Base-by-base conservation (phyloP, 1,140 invertebrate genomes). In the Macrosteles quadrilineatus region DNA sequence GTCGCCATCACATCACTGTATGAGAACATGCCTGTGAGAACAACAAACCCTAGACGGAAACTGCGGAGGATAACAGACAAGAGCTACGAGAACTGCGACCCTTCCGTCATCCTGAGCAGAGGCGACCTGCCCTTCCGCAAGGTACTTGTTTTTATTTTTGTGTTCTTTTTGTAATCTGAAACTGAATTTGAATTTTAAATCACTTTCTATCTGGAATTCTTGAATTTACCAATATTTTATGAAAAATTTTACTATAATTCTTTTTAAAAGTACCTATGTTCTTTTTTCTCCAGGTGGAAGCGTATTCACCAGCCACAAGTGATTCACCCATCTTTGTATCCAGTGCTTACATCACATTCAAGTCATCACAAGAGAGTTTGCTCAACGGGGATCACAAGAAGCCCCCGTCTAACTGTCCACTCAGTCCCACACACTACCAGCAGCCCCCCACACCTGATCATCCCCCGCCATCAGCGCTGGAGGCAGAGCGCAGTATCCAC, bases 361-460 rank as follows among this genome's bases (percentile, higher is more conserved):
- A 83, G 76, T 87, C 87, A 55, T 89, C 87, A 4, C 78, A 87
- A 67, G 88, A 90, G 75, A 88, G 86, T 78, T 77, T 88, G 1
- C 78, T 89, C 11, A 87, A 88, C 66, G 86, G 83, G 2, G 80
- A 78, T 57, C 75, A 77, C 0, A 69, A 65, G n/a, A 76, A n/a
- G 25, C 19, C 23, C 1, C 14, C 29, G 59, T 27, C 67, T 31
- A 59, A 64, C 21, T 75, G 74, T 69, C 88, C 88, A 0, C 81
- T 87, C 29, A 95, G 92, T 73, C 95, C 95, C 1, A 93, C 93
- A 3, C 92, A 95, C 77, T 96, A 96, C 76, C 87, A 89, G 59
- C 94, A 97, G 81, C 95, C 94, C 2, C 94, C 95, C 0, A 98
- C 95, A 2, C 95, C 95, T 0, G 95, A 97, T 76, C 94, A 96